Conservation (phyloP, 2,888 invertebrate species). For the Augochlorella aurata region DNA sequence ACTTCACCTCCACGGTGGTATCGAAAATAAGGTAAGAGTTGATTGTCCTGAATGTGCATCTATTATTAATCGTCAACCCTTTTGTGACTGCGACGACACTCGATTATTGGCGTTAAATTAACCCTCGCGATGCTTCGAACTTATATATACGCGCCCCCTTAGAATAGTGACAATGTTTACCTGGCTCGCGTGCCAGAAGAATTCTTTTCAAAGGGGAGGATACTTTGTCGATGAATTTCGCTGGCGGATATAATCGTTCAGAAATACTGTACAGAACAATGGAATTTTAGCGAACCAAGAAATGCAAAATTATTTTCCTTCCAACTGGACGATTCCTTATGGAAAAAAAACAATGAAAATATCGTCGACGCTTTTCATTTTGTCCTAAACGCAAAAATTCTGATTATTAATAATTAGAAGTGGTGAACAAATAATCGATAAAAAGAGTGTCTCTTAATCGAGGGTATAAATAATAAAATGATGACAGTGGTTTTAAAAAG, state of each 20-base stretch:
- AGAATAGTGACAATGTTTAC: not conserved
- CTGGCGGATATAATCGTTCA: slow-evolving; percentile 4
- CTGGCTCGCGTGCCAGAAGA: not conserved
- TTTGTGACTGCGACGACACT: not conserved
- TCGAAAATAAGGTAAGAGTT: slow-evolving; percentile 78
- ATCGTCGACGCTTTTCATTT: not conserved
- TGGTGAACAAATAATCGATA: not conserved
- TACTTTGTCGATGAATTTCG: slow-evolving; percentile 16
- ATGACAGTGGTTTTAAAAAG: not conserved
- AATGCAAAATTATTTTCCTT: not conserved
- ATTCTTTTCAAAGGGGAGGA: not conserved
- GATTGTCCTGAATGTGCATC: slow-evolving; percentile 8
- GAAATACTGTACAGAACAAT: not conserved
- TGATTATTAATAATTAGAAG: not conserved
- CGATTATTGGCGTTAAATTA: slow-evolving; percentile 38
- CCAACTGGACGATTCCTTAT: not conserved
- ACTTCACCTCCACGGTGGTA: slow-evolving; percentile 79
- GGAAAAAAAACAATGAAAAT: not conserved
- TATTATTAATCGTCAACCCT: slow-evolving; percentile 29
- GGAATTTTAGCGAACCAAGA: not conserved
- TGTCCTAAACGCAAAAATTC: not conserved
- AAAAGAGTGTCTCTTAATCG: not conserved
- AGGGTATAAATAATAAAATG: not conserved
- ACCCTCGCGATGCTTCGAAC: not conserved
- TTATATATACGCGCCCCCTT: slow-evolving; percentile 25